A percentile compares a stretch with the other conserved stretches of the same genome.
Conservation (phyloP, 2,113 vertebrate genomes). For the Tursiops truncatus region DNA sequence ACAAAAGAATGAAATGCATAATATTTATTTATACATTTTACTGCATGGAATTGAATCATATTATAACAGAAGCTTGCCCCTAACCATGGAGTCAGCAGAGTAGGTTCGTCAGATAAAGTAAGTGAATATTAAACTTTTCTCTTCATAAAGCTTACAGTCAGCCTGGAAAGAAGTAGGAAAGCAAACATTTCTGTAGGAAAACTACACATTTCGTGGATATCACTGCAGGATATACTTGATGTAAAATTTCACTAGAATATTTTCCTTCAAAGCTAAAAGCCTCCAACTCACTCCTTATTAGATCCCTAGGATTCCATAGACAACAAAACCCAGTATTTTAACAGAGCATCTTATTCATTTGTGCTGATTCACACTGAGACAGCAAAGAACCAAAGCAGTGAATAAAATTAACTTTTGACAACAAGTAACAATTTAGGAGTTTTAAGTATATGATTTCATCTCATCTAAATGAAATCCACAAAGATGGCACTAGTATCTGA, state of each 20-base stretch:
- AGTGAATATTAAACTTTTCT: conserved; percentile 35
- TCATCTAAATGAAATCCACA: neutral
- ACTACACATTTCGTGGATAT: neutral
- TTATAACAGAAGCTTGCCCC: neutral
- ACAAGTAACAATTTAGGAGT: neutral
- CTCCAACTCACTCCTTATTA: neutral
- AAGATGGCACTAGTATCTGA: neutral
- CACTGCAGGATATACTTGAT: neutral
- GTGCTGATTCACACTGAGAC: neutral
- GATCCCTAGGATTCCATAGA: neutral
- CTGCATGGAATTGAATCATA: neutral
- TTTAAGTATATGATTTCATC: neutral
- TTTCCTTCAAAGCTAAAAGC: neutral
- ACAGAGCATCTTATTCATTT: neutral
- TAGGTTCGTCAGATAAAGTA: neutral
- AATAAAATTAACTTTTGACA: neutral
- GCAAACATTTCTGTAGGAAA: neutral
- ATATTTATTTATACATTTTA: neutral
- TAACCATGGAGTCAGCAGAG: neutral
- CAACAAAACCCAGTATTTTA: neutral
- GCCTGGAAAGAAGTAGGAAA: neutral
- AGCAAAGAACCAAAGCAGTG: neutral
- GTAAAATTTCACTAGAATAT: neutral
- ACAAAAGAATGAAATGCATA: neutral
- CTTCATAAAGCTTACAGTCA: neutral